Base-by-base conservation (phyloP, 1,140 invertebrate species). In the Linepithema humile region DNA sequence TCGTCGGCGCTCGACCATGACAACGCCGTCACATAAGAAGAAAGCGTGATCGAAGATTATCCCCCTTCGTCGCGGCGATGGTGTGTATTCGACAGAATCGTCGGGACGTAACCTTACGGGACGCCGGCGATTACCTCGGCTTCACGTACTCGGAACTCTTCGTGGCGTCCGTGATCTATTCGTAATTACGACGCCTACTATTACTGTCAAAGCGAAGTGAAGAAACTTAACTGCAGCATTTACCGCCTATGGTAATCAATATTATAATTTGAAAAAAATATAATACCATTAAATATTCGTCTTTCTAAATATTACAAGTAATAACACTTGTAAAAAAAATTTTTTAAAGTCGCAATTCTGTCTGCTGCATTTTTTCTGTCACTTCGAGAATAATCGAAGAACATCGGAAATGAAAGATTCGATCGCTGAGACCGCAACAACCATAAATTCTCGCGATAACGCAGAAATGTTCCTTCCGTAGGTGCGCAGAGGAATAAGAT, bases 1-100 rank as follows among this genome's bases (percentile, higher is more conserved):
- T 75, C 84, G 82, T 77, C 40, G 72, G 90, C 83, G 87, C 67
- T 82, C 77, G 38, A 72, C 65, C 83, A 43, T 82, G 55, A 64
- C 62, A 50, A 29, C 60, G 32, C 3, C 74, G 74, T 67, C 74
- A 43, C 78, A 57, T 70, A 70, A 82, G 78, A 82, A 70, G 65
- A 82, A 82, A 70, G 78, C 65, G 64, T 57, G 78, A 72, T 82
- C 78, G 38, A 72, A 59, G 65, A 45, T 72, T n/a, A 59, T 29
- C 35, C 12, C 12, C 32, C 62, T 12, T 48, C 26, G 60, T 43
- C n/a, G 9, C 6, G n/a, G 6, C 29, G 20, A 53, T 23, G 32
- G 38, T 32, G 2, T 78, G 15, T 78, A 67, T 32, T 48, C 57
- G 38, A 6, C 3, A 23, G 38, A 75, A 45, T 75, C 55, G 35